Evolutionary conservation across 2,113 vertebrate species (phyloP).

Genomic region (Callipepla squamata): DNA sequence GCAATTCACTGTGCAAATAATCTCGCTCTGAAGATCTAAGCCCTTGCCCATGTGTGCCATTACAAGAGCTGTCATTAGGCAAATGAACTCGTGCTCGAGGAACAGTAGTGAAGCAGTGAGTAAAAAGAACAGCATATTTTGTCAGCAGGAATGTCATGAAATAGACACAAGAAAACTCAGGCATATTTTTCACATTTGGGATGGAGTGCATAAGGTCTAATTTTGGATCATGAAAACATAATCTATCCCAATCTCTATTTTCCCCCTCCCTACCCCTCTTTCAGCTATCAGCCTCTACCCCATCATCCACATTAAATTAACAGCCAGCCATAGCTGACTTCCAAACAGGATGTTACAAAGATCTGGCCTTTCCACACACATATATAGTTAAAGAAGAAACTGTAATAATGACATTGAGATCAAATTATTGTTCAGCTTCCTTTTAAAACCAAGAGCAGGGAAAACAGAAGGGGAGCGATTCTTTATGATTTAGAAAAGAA

Average conservation of each 20-base stretch:
- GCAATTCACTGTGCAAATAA: fast-evolving
- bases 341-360: not conserved
- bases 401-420: not conserved
- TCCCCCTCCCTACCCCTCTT: not conserved
- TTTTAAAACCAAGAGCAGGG: not conserved
- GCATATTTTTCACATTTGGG: constrained; percentile 43
- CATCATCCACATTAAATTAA: constrained; percentile 17
- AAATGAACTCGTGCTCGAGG: not conserved
- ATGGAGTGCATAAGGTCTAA: constrained; percentile 16
- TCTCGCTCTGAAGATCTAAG: not conserved
- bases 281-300: not conserved
- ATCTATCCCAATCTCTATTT: not conserved
- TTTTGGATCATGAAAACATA: constrained; percentile 16
- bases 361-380: not conserved
- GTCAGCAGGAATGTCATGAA: constrained; percentile 31
- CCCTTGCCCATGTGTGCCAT: fast-evolving
- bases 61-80: not conserved
- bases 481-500: not conserved
- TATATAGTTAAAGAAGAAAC: not conserved
- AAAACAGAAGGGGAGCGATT: not conserved
- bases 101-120: constrained; percentile 35
- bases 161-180: constrained; percentile 44
- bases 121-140: constrained; percentile 27
- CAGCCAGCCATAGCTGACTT: constrained; percentile 29
- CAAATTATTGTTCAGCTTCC: constrained; percentile 12